Base-by-base conservation (phyloP, 2,797 vertebrate genomes). In the Euphonia xanthogaster region DNA sequence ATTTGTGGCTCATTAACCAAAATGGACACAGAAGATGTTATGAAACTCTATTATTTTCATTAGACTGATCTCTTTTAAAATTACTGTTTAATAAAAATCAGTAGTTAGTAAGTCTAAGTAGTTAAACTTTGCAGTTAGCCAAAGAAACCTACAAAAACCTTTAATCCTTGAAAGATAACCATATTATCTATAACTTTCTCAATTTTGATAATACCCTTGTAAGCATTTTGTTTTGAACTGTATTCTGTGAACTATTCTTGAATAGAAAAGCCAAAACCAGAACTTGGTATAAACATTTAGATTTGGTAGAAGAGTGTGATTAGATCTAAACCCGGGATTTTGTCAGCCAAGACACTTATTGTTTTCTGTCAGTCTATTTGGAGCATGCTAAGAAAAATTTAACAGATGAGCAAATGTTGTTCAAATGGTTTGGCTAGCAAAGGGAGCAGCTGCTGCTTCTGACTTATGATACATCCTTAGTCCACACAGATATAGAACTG, bases 391-490 rank as follows among this genome's bases (percentile, higher is more conserved):
- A 92, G 66, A 76, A 87, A 91, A 88, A 93, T 66, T 71, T 37
- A 92, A 91, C 30, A 57, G 80, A 74, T 82, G 63, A 90, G 39
- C 53, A 82, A 93, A 74, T 0, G 3, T 6, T 90, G n/a, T 28
- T 95, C 68, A 94, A 94, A 96, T 83, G 21, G 27, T 39, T 96
- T 95, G 93, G 83, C 77, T 82, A 83, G 39, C 45, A 85, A 91
- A 87, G 28, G 12, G 44, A 93, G 79, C 94, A 96, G 90, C 92
- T 95, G 83, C 74, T 92, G 71, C 53, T 71, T 76, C 57, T 91
- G 63, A 89, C 40, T 83, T 95, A 58, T 23, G 18, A 30, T 63
- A 37, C 31, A 50, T 28, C 37, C 39, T 85, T 60, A 63, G 71
- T 73, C 45, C 28, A 90, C 80, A 79, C 25, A 40, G 31, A 37